Base-by-base conservation (phyloP, 2,888 invertebrate genomes). In the Temnothorax rugatulus region DNA sequence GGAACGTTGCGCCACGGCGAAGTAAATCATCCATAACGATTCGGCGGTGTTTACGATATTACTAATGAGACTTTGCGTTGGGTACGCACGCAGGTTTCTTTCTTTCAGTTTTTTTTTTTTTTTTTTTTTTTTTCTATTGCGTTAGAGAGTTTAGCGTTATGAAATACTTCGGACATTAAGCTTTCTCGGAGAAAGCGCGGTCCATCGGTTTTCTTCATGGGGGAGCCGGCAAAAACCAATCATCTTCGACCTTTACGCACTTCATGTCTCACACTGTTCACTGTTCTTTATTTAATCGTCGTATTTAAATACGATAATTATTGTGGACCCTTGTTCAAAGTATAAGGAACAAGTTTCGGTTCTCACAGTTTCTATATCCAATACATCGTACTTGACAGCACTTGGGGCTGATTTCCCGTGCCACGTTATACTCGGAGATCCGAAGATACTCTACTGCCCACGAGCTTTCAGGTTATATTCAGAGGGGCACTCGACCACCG, bases 11-110 rank as follows among this genome's bases (percentile, higher is more conserved):
- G 59, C 18, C 47, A 79, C 54, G 47, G 8, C 34, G 79, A 81
- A 2, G n/a, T 81, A 73, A 81, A 81, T 81, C 79, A 81, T 81
- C n/a, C 29, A 13, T 57, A 59, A 41, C 76, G 68, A 77, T 54
- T 68, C 54, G n/a, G 18, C 25, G 15, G n/a, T 76, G 13, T 83
- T 68, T 61, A 63, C 29, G 75, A 63, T 50, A 74, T 11, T 41
- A 54, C 25, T 83, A 83, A 52, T 66, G 61, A 61, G 83, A 79
- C n/a, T 57, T 47, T 34, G 57, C 59, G 71, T 76, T 38, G 71
- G 34, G 25, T 25, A 3, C 41, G 25, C 41, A 52, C n/a, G 41
- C 41, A 54, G 54, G 54, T 59, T 71, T 34, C 79, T 29, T 57
- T 44, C 50, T 4, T 71, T 59, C 13, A 11, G 29, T 29, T 29